These are phyloP conservation scores for Nephrotoma guestfalica DNA, from an alignment of 2,888 invertebrate genomes.

Conservation along the genomic window DNA sequence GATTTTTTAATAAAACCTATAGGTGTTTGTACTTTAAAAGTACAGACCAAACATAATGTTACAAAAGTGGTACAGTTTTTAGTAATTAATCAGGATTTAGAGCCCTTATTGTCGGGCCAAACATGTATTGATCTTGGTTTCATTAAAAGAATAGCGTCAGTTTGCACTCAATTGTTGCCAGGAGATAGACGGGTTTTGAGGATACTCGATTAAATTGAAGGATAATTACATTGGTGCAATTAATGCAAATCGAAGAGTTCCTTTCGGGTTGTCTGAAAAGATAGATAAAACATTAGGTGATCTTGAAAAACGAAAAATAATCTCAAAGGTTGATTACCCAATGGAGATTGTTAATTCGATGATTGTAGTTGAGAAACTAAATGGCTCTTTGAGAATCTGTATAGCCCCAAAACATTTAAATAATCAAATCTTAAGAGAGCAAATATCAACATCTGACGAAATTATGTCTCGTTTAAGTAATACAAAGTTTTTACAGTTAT, in stretches of 20 bases:
- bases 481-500: slow-evolving; percentile 10
- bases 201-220: neutral
- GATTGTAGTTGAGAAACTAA: slow-evolving; percentile 15
- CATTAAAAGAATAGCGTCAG: neutral
- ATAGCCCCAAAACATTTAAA: slow-evolving; percentile 17
- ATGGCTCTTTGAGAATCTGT: slow-evolving; percentile 13
- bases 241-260: neutral
- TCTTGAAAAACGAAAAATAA: slow-evolving; percentile 12
- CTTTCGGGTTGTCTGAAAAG: neutral
- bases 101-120: neutral
- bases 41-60: no score
- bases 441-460: slow-evolving; percentile 16
- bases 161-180: neutral
- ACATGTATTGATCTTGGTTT: neutral
- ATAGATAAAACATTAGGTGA: neutral
- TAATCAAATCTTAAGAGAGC: slow-evolving; percentile 15
- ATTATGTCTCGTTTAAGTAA: neutral
- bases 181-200: neutral
- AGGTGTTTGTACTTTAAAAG: no score
- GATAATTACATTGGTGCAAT: neutral
- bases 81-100: neutral
- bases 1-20: no score
- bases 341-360: slow-evolving; percentile 16
- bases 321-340: slow-evolving; percentile 14
- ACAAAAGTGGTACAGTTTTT: neutral